Base-by-base conservation (phyloP, 1,140 invertebrate genomes). In the Venustaconcha ellipsiformis region DNA sequence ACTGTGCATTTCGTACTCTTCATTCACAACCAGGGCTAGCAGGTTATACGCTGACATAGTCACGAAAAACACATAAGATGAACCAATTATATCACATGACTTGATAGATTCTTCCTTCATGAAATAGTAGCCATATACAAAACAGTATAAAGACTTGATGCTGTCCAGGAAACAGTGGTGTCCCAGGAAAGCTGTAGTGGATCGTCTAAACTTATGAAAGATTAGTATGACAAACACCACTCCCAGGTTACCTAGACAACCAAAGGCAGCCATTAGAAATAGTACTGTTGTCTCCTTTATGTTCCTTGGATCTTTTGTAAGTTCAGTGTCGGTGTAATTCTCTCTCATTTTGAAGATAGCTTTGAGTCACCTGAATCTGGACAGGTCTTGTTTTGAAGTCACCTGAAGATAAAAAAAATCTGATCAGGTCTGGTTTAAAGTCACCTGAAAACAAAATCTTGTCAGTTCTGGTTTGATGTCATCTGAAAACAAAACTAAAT, bases 1-100 rank as follows among this genome's bases (percentile, higher is more conserved):
- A 74, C 91, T 94, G 1, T 95, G 95, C 86, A 96, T 94, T 65
- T 96, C 94, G 12, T 95, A 95, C 67, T 95, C 95, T 89, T 97
- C 95, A 90, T 96, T 97, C 62, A 97, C 92, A 2, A 96, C 94
- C 18, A 95, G 95, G 18, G 95, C 96, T 77, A 97, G 92, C 93
- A 97, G 95, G 90, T 97, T 97, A 84, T 97, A 95, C 2, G 95
- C 96, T 20, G 95, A 95, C 26, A 96, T 95, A 55, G 95, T 97
- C 75, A 96, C 95, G 76, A 97, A 91, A 69, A 97, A 92, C 1
- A 97, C 92, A 88, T 97, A 97, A 14, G 95, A 95, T 18, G 95
- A 96, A 88, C 97, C 96, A 14, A 97, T 93, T n/a, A 96, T 89
- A 18, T 95, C 95, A 88, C 96, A 97, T 86, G 95, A 95, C 86